Base-by-base conservation (phyloP, 2,113 vertebrate genomes). In the Psittacara wagleri region DNA sequence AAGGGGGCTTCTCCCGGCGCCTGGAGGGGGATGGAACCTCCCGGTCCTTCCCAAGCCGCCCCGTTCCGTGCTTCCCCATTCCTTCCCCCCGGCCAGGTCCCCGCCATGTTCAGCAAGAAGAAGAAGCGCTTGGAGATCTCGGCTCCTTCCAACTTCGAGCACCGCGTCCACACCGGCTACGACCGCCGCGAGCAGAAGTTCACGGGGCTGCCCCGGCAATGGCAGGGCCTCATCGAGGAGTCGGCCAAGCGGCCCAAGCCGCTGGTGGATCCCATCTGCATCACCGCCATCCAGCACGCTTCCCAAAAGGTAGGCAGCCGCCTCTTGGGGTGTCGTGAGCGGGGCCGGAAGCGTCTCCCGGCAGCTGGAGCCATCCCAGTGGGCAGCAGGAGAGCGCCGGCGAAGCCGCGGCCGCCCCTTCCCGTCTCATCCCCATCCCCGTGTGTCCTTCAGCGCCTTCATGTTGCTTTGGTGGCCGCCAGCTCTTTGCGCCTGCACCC, bases 141-240 rank as follows among this genome's bases (percentile, higher is more conserved):
- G 0, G 99, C 99, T 1, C 99, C 99, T 0, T 99, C 98, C 44
- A 99, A 99, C 97, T 99, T 99, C 1, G 99, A 99, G 97, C 99
- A 99, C 92, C 99, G 99, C 0, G 99, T 99, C 13, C 99, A 99
- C 94, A 99, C 99, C 0, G 99, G 99, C 39, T 99, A 99, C 1
- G 99, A 99, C 84, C 97, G 99, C 77, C 98, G 98, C 8, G 99
- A 99, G 96, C 99, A 99, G 98, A 99, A 98, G 91, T 99, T 99
- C 88, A 99, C 99, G 0, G 99, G 99, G 24, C 97, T 99, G 95
- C 99, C 99, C 0, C 98, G 98, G 16, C 99, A 99, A 97, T 99
- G 99, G 99, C 99, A 99, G 96, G 99, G 99, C 20, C 98, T 99
- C 59, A 99, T 99, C 28, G 99, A 99, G 95, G 99, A 99, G 97